Evolutionary conservation across 2,113 vertebrate species (phyloP), one percentile per base, ranked within the genome.

Genomic region (Rafetus swinhoei): DNA sequence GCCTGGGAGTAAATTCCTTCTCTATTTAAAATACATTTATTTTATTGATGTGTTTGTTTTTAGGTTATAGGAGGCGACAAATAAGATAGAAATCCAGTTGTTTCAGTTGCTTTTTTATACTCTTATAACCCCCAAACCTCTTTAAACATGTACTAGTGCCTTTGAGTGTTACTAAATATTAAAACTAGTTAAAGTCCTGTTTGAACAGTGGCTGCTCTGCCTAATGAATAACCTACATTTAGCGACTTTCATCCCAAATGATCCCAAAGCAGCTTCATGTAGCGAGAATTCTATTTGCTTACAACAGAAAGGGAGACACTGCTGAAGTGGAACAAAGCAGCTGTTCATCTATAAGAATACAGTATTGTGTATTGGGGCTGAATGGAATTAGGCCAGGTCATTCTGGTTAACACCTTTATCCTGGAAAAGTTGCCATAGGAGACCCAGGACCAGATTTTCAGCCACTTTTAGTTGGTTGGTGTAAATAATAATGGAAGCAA

Each of bases 31-130:
- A 87, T 92, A 14, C 82, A 56, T 94, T 94, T 91, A 84, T 82
- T 96, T 97, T 97, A 95, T 95, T 94, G 95, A 94, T n/a, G 1
- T 35, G 90, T 85, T 90, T 96, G 95, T 95, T 96, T 95, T 94
- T 80, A 95, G 89, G 87, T 92, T 94, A 94, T 88, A 57, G 79
- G 65, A 79, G 83, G 85, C 94, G 90, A 95, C 0, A 52, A 95
- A 77, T 93, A 91, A 93, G 95, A 96, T 96, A 96, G 90, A 92
- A 94, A 94, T 96, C 81, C 93, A 92, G 89, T 97, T 96, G 95
- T 94, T 96, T 94, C 81, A 96, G 90, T 86, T 86, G 79, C 24
- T 56, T 81, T 89, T 84, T 87, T 74, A 3, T 81, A 93, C 91
- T 96, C 90, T 62, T 94, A 60, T 80, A 95, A 39, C 60, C 90